Conservation (phyloP, 2,888 invertebrate genomes). For the Aproaerema taeniolella region DNA sequence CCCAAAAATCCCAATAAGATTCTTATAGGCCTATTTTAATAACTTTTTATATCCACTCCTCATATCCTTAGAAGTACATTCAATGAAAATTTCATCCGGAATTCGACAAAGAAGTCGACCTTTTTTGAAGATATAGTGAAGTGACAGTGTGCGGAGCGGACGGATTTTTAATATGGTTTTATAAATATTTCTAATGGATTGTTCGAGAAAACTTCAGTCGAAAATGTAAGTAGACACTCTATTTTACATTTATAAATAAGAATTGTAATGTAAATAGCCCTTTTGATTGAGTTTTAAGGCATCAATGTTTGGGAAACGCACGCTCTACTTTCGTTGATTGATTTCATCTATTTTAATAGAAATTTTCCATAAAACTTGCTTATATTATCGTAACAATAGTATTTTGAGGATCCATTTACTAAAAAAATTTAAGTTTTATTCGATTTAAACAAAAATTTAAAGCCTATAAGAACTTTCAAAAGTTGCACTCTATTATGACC, state of each 20-base stretch:
- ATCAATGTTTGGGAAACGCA: not conserved
- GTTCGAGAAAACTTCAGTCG: constrained; percentile 16
- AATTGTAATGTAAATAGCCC: not conserved
- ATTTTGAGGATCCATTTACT: too few species aligned
- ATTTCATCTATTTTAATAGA: too few species aligned
- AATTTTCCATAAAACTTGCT: too few species aligned
- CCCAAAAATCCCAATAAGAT: constrained; percentile 59
- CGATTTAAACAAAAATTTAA: too few species aligned
- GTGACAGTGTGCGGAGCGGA: constrained; percentile 35
- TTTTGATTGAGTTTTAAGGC: constrained; percentile 15
- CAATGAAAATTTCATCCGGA: constrained; percentile 33
- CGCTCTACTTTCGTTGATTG: too few species aligned
- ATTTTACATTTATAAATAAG: constrained; percentile 21
- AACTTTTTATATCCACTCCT: constrained; percentile 26
- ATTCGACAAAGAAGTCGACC: constrained; percentile 25
- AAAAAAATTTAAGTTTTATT: too few species aligned
- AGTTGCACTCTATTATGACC: too few species aligned
- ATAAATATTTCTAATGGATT: constrained; percentile 20
- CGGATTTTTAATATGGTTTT: constrained; percentile 23
- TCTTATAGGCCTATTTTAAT: constrained; percentile 71
- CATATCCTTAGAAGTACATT: constrained; percentile 36
- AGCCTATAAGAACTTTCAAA: too few species aligned
- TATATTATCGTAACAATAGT: too few species aligned
- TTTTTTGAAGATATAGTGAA: constrained; percentile 41
- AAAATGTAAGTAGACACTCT: constrained; percentile 43